Evolutionary conservation across 2,888 invertebrate genomes (phyloP), one percentile per base, ranked within the genome.

Genomic region (Melikaiella ostensackeni): DNA sequence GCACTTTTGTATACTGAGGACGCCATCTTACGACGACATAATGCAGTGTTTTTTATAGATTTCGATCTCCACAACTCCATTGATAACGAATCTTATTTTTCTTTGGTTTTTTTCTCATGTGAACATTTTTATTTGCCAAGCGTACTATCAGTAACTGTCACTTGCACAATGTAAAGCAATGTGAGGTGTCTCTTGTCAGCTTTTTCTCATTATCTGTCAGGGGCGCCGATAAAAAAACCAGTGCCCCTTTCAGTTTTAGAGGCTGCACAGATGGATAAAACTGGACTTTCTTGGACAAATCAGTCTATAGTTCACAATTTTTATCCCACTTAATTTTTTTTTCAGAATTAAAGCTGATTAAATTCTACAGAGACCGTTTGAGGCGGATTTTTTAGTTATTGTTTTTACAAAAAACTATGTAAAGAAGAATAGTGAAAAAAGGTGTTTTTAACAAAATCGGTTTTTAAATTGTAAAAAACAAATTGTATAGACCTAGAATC

Each of bases 1-100:
- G 63, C 24, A 38, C 64, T 42, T 27, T 50, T 70, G 30, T 19
- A 16, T 16, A 70, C 70, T 30, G n/a, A 70, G 30, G 27, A 70
- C 70, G 70, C 70, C 70, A 70, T 70, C 70, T 70, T 70, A 27
- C n/a, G 70, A 30, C 30, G 27, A 19, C n/a, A 27, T 46, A 50
- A 7, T 70, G 50, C 30, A 70, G 30, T 70, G 27, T 46, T 24
- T 70, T 50, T 50, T n/a, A 24, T 70, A 27, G 24, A 66, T 38
- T 21, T 57, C 16, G 19, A 70, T 50, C 46, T 46, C 42, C 21
- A 50, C 46, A n/a, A 50, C 50, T 70, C 70, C n/a, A 70, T 70
- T 70, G 70, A 70, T 70, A 70, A 70, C 21, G 30, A 70, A 46
- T 38, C 4, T 42, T 7, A 16, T 46, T 16, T n/a, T 46, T 30